phyloP scores from a whole-genome alignment of 2,797 vertebrate genomes.

The Pipistrellus pygmaeus region DNA sequence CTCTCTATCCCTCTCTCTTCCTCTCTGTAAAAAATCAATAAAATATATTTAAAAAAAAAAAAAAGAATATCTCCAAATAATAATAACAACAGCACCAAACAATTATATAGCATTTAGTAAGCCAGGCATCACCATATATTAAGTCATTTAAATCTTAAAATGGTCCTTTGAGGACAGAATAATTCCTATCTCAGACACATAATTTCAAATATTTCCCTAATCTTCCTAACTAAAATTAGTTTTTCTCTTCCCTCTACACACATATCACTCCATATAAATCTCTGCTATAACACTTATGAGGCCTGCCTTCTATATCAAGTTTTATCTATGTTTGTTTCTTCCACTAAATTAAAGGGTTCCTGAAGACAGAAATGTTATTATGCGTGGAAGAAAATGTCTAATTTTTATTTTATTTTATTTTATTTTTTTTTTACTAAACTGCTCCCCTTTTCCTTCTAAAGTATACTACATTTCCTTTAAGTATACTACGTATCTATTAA shows the following conservation, averaged over 20 bases:
- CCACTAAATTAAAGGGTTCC: not conserved
- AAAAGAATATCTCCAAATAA: conserved; percentile 43
- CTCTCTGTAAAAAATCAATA: too few species aligned
- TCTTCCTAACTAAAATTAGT: conserved; percentile 48
- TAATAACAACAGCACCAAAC: not conserved
- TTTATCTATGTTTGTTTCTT: conserved; percentile 26
- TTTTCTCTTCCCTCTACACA: conserved; percentile 7
- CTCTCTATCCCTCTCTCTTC: too few species aligned
- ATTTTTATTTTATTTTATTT: not conserved
- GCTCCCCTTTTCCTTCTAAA: conserved; percentile 24
- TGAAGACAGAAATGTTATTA: not conserved
- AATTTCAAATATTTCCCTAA: conserved; percentile 52
- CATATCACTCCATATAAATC: not conserved
- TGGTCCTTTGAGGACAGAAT: not conserved
- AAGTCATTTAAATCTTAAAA: conserved; percentile 40
- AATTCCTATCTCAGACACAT: conserved; percentile 37
- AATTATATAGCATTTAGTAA: conserved; percentile 11
- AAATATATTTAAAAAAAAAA: too few species aligned
- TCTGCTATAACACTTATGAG: not conserved
- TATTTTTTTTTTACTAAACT: not conserved
- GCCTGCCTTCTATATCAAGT: not conserved
- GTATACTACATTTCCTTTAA: not conserved
- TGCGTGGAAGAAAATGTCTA: not conserved
- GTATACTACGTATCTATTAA: not conserved
- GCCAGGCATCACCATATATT: not conserved